A percentile compares a stretch with the other conserved stretches of the same genome.
These are phyloP conservation scores for Porites lutea DNA, from an alignment of 64 coral and sea anemone species.

Conservation along the genomic window DNA sequence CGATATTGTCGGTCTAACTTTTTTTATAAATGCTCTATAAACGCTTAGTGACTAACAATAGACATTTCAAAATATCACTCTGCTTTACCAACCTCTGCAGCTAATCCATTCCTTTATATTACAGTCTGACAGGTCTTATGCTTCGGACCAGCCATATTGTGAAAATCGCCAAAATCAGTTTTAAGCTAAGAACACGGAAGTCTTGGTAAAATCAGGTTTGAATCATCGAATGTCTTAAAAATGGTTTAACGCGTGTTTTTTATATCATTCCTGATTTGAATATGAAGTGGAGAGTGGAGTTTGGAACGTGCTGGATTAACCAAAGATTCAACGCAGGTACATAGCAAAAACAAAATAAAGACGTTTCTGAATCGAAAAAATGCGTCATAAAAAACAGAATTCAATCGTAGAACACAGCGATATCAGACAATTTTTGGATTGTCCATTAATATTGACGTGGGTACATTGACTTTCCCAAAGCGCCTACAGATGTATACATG, in stretches of 20 bases:
- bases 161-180: too few relatives aligned
- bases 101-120: too few relatives aligned
- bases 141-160: too few relatives aligned
- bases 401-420: background rate
- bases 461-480: background rate
- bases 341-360: background rate
- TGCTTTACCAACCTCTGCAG: too few relatives aligned
- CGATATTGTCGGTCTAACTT: too few relatives aligned
- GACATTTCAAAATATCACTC: too few relatives aligned
- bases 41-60: too few relatives aligned
- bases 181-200: too few relatives aligned
- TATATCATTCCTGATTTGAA: slow-evolving; percentile 27
- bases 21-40: too few relatives aligned
- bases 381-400: slow-evolving; percentile 5
- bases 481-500: background rate
- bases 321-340: background rate
- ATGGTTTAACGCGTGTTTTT: background rate
- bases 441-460: background rate
- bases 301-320: background rate
- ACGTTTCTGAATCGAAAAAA: background rate
- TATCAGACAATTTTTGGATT: background rate
- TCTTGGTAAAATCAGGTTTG: background rate
- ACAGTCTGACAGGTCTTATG: too few relatives aligned
- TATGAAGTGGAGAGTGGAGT: background rate
- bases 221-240: background rate